phyloP scores from a whole-genome alignment of 2,888 invertebrate genomes.

The Drosophila histrio region DNA sequence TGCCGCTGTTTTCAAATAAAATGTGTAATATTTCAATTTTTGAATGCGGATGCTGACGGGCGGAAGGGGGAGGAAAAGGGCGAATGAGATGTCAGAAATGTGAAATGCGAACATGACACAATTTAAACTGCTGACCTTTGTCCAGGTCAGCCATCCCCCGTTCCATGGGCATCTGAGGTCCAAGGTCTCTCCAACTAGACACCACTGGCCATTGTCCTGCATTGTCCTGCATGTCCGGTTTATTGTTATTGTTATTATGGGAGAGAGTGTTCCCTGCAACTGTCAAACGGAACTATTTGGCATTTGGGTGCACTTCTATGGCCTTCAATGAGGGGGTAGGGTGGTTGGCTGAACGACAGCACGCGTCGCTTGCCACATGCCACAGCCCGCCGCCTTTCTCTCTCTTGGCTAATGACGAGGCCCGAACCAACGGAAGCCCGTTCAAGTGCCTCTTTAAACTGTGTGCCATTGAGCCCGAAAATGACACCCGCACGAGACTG shows the following conservation, averaged over 20 bases:
- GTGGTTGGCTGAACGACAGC: conserved; percentile 48
- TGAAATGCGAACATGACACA: conserved; percentile 74
- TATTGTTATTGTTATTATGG: conserved; percentile 81
- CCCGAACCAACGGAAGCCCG: conserved; percentile 57
- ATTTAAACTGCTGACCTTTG: conserved; percentile 77
- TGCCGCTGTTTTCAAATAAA: conserved; percentile 62
- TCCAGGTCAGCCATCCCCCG: conserved; percentile 58
- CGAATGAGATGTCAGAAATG: conserved; percentile 50
- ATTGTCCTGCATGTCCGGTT: conserved; percentile 65
- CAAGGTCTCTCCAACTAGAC: conserved; percentile 46
- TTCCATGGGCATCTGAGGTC: conserved; percentile 42
- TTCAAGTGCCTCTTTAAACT: conserved; percentile 68
- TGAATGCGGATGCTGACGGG: conserved; percentile 31
- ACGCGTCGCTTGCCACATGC: conserved; percentile 57
- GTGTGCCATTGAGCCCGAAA: conserved; percentile 43
- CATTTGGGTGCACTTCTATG: conserved; percentile 69
- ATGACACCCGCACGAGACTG: conserved; percentile 50
- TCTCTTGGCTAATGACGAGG: conserved; percentile 71
- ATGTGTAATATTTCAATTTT: conserved; percentile 81
- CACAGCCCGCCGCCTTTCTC: neutral
- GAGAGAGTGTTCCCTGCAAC: conserved; percentile 58
- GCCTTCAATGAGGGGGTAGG: conserved; percentile 28
- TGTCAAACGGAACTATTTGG: conserved; percentile 75
- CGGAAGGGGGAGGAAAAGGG: neutral
- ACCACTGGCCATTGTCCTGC: conserved; percentile 47